A percentile compares a stretch with the other conserved stretches of the same genome.
phyloP scores from a whole-genome alignment of 2,113 vertebrate species.

The Siniperca chuatsi region DNA sequence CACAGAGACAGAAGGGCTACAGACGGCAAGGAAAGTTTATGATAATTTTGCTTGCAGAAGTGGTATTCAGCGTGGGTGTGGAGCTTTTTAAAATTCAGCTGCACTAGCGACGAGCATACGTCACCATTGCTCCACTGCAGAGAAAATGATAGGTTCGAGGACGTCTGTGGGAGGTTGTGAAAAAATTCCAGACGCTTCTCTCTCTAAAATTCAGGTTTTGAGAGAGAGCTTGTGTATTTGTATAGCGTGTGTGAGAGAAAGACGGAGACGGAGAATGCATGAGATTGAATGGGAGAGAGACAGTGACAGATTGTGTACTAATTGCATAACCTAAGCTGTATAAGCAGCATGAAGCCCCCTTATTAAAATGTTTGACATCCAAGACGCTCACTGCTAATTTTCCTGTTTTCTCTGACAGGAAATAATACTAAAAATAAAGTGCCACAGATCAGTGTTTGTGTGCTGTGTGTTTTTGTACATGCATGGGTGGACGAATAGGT shows the following conservation, averaged over 20 bases:
- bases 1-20: conserved; percentile 55
- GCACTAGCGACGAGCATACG: conserved; percentile 81
- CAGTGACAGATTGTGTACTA: conserved; percentile 27
- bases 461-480: conserved; percentile 6
- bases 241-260: conserved; percentile 36
- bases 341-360: conserved; percentile 31
- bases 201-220: conserved; percentile 70
- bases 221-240: conserved; percentile 51
- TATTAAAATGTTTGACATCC: conserved; percentile 51
- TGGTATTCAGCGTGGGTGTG: conserved; percentile 82
- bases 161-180: conserved; percentile 85
- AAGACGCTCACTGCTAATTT: conserved; percentile 44
- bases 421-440: conserved; percentile 15
- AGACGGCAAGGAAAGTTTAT: conserved; percentile 78
- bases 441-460: conserved; percentile 4
- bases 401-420: conserved; percentile 33
- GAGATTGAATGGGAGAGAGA: conserved; percentile 39
- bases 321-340: conserved; percentile 36
- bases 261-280: conserved; percentile 31
- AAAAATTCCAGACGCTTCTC: conserved; percentile 79
- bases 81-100: conserved; percentile 88
- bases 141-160: conserved; percentile 87
- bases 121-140: conserved; percentile 85
- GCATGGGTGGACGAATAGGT: conserved; percentile 31
- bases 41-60: conserved; percentile 83